Evolutionary conservation across 2,888 invertebrate species (phyloP).

Genomic region (Psylliodes chrysocephalus): DNA sequence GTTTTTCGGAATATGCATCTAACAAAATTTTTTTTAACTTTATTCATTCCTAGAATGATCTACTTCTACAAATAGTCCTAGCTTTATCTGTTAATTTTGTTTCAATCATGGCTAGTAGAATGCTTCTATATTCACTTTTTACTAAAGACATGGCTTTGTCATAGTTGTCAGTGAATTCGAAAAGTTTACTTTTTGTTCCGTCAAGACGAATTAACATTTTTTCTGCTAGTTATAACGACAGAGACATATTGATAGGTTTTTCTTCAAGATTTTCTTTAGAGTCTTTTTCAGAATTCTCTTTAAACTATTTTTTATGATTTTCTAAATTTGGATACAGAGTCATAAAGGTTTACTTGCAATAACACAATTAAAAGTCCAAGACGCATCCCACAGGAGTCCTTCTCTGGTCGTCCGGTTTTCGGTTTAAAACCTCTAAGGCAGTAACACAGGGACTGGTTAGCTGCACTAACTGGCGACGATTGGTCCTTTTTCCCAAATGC

Average conservation of each 20-base stretch:
- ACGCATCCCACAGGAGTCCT: too few species aligned
- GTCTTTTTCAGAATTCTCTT: background rate
- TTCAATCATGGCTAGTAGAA: slow-evolving; percentile 45
- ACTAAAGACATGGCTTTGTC: slow-evolving; percentile 37
- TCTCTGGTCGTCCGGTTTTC: too few species aligned
- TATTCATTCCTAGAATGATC: slow-evolving; percentile 43
- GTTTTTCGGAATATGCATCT: slow-evolving; percentile 45
- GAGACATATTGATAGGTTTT: slow-evolving; percentile 3
- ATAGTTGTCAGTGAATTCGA: slow-evolving; percentile 32
- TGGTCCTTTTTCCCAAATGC: too few species aligned
- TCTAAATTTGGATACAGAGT: background rate
- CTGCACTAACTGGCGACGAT: too few species aligned
- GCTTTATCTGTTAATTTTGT: slow-evolving; percentile 48
- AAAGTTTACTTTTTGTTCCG: slow-evolving; percentile 37
- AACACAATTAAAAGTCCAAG: too few species aligned
- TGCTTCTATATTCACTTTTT: slow-evolving; percentile 20
- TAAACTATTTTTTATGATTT: background rate
- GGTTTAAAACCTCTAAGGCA: too few species aligned
- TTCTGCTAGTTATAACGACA: slow-evolving; percentile 28
- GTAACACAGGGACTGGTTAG: too few species aligned
- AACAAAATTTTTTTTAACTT: slow-evolving; percentile 28
- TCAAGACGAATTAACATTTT: slow-evolving; percentile 38
- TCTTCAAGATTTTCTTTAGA: background rate
- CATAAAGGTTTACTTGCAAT: too few species aligned
- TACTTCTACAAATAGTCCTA: slow-evolving; percentile 43